Evolutionary conservation across 1,140 invertebrate species (phyloP), one percentile per base, ranked within the genome.

Genomic region (Bombus impatiens): DNA sequence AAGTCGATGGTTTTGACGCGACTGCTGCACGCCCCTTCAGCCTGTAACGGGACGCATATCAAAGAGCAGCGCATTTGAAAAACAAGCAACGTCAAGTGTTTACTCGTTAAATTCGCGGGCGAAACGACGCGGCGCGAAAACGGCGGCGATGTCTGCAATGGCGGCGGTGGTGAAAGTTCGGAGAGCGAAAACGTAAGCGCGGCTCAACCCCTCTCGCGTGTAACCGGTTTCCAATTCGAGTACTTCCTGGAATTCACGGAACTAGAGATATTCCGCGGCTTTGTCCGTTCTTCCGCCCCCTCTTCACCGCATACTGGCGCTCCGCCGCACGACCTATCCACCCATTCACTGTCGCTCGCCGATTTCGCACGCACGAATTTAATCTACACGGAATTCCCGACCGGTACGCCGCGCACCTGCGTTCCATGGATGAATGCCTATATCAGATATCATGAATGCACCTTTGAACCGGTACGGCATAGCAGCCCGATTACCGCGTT

Each of bases 371-470:
- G 89, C 85, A 86, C 82, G 82, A 89, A 90, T 91, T 91, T 88
- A 90, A 91, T 91, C 87, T 82, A 44, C 65, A 40, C 75, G 71
- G 87, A 88, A 90, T 91, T 90, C 82, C 89, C 84, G 28, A 53
- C 47, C 18, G 47, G 47, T 53, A 53, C 47, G 40, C 44, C n/a
- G 42, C 40, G 72, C 40, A 74, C 65, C 70, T 80, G 83, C 67
- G 78, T 85, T 85, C 83, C 83, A 72, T 42, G 77, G 35, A 77
- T 44, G 62, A 83, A 70, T 82, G 62, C 37, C 65, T 32, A 57
- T 86, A 86, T 77, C 74, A 86, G 80, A 82, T 84, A 80, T 86
- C 82, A 78, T n/a, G 68, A 40, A 83, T 65, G 53, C 72, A 82
- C 88, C 82, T 89, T 90, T 89, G 78, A 87, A 75, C 78, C 72